phyloP scores from a whole-genome alignment of 2,888 invertebrate genomes.

The Strigamia crassipes region DNA sequence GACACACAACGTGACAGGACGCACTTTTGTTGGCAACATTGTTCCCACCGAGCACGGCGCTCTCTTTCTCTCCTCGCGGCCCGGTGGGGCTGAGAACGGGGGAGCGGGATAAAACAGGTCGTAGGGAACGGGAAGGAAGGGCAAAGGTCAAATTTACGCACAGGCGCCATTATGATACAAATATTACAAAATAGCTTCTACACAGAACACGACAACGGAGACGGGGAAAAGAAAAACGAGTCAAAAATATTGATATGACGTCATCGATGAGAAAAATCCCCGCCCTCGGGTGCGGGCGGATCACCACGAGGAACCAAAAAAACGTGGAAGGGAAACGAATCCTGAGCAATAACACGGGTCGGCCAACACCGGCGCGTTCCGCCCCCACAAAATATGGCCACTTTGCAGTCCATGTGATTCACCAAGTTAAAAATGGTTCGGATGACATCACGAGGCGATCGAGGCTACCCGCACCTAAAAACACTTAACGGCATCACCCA shows the following conservation, averaged over 20 bases:
- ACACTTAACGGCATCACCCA: not conserved
- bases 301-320: not conserved
- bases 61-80: not conserved
- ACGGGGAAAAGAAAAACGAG: not conserved
- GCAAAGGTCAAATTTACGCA: conserved; percentile 8
- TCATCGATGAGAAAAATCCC: not conserved
- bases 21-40: conserved; percentile 14
- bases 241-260: not conserved
- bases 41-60: not conserved
- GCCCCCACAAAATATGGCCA: not conserved
- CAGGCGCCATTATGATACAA: conserved; percentile 29
- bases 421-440: not conserved
- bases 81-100: not conserved
- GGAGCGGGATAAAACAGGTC: not conserved
- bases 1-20: conserved; percentile 6
- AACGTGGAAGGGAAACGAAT: not conserved
- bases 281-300: conserved; percentile 2
- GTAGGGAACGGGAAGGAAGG: not conserved
- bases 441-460: not conserved
- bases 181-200: conserved; percentile 33
- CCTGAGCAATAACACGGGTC: not conserved
- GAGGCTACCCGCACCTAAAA: not conserved
- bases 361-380: not conserved
- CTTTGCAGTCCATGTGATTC: not conserved
- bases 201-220: conserved; percentile 25